Conservation (phyloP, 1,140 invertebrate genomes). For the Bombus impatiens region DNA sequence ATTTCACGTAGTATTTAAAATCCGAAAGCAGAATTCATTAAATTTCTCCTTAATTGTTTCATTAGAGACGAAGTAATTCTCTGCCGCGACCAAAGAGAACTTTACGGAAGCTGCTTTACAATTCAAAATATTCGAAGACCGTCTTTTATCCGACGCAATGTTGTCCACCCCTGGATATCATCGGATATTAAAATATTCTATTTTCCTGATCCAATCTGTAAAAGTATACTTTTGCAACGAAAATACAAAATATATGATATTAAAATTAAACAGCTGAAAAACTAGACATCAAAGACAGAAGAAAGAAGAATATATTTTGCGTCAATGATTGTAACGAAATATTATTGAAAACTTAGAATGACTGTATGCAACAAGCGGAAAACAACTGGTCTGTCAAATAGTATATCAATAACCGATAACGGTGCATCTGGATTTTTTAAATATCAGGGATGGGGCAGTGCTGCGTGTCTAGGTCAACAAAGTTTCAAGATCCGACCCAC, state of each 20-base stretch:
- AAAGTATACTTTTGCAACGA: too few relatives aligned
- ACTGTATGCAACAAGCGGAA: neutral
- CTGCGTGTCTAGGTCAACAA: neutral
- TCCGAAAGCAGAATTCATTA: conserved; percentile 17
- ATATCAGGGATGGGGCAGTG: neutral
- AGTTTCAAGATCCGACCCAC: neutral
- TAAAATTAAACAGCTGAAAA: neutral
- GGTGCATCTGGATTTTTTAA: neutral
- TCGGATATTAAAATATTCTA: neutral
- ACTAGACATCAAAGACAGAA: neutral
- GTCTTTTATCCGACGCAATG: neutral
- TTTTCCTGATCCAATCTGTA: too few relatives aligned
- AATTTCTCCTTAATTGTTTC: conserved; percentile 15
- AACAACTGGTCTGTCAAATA: neutral
- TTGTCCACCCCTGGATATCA: neutral
- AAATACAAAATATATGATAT: neutral
- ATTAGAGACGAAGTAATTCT: neutral
- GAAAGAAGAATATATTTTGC: too few relatives aligned
- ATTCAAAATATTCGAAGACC: neutral
- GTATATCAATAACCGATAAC: neutral
- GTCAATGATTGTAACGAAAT: too few relatives aligned
- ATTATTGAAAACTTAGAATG: too few relatives aligned
- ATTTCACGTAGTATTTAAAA: conserved; percentile 11
- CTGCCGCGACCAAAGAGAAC: neutral
- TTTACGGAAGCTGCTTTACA: neutral